Evolutionary conservation across 1,140 invertebrate species (phyloP).

Genomic region (Drosophila novamexicana): DNA sequence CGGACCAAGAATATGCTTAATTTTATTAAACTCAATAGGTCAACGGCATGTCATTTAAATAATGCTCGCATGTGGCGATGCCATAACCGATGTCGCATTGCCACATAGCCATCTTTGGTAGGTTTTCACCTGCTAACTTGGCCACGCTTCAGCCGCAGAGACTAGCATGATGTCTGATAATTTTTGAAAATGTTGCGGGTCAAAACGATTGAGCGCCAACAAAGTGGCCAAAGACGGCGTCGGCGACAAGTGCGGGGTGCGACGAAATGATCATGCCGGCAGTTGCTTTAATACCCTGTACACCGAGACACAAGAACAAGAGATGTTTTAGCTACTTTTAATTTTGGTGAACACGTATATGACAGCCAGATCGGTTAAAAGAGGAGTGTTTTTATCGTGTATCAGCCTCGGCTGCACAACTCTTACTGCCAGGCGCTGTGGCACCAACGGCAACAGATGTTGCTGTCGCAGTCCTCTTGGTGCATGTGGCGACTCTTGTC

Average conservation of each 20-base stretch:
- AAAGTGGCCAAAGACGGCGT: not conserved
- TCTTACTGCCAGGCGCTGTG: slow-evolving; percentile 19
- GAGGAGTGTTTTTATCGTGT: not conserved
- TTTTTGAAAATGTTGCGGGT: slow-evolving; percentile 50
- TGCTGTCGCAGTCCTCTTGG: slow-evolving; percentile 37
- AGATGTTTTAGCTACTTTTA: not conserved
- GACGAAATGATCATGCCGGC: slow-evolving; percentile 35
- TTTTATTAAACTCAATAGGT: slow-evolving; percentile 21
- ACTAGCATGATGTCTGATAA: slow-evolving; percentile 22
- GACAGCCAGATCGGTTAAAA: not conserved
- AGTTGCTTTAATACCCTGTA: slow-evolving; percentile 44
- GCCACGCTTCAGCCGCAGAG: not conserved
- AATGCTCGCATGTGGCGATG: slow-evolving; percentile 29
- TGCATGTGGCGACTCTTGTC: slow-evolving; percentile 55
- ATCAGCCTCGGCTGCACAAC: not conserved
- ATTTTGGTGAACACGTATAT: not conserved
- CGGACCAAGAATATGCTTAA: slow-evolving; percentile 8
- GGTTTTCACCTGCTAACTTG: slow-evolving; percentile 26
- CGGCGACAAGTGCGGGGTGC: slow-evolving; percentile 22
- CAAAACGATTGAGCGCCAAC: slow-evolving; percentile 52
- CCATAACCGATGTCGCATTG: not conserved
- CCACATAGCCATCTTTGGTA: slow-evolving; percentile 8
- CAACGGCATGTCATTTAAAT: slow-evolving; percentile 16
- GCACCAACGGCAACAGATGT: slow-evolving; percentile 55
- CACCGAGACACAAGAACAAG: no score